phyloP scores from a whole-genome alignment of 2,888 invertebrate genomes.

The Drosophila demipolita region DNA sequence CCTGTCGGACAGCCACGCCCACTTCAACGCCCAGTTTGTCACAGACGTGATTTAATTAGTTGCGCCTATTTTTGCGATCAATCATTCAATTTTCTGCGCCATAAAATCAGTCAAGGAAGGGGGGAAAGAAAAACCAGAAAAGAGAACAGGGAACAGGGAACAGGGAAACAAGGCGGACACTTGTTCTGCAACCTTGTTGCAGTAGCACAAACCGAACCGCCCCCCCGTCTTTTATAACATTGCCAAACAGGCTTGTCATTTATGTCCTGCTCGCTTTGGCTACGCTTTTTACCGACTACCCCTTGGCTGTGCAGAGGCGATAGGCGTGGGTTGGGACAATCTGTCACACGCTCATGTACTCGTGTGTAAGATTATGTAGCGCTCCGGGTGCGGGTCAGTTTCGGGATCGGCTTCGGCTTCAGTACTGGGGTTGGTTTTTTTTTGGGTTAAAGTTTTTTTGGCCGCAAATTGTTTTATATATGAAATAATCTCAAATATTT shows the following conservation, averaged over 20 bases:
- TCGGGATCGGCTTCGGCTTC: background rate
- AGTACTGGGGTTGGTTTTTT: conserved; percentile 22
- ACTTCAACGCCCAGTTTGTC: conserved; percentile 53
- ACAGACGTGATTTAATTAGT: conserved; percentile 83
- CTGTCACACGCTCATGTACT: conserved; percentile 64
- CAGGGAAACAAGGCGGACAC: conserved; percentile 38
- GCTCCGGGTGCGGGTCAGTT: conserved; percentile 5
- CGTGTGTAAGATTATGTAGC: conserved; percentile 41
- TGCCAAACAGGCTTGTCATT: conserved; percentile 63
- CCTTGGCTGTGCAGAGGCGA: background rate
- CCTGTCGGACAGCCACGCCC: conserved; percentile 67
- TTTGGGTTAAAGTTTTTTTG: conserved; percentile 33
- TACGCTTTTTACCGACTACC: conserved; percentile 57
- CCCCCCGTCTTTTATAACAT: conserved; percentile 11
- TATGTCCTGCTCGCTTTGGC: conserved; percentile 48
- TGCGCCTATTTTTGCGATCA: conserved; percentile 82
- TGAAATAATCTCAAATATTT: conserved; percentile 76
- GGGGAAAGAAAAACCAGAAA: conserved; percentile 26
- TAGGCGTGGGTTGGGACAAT: conserved; percentile 45
- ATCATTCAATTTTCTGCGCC: conserved; percentile 84
- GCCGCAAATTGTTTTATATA: conserved; percentile 72
- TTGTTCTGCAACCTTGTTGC: conserved; percentile 55
- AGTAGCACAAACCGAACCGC: conserved; percentile 31
- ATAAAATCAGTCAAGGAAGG: conserved; percentile 70
- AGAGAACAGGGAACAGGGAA: conserved; percentile 10